Percentiles rank a stretch among this genome's conserved stretches.
Conservation (phyloP, 2,113 vertebrate genomes). For the Neogobius melanostomus region DNA sequence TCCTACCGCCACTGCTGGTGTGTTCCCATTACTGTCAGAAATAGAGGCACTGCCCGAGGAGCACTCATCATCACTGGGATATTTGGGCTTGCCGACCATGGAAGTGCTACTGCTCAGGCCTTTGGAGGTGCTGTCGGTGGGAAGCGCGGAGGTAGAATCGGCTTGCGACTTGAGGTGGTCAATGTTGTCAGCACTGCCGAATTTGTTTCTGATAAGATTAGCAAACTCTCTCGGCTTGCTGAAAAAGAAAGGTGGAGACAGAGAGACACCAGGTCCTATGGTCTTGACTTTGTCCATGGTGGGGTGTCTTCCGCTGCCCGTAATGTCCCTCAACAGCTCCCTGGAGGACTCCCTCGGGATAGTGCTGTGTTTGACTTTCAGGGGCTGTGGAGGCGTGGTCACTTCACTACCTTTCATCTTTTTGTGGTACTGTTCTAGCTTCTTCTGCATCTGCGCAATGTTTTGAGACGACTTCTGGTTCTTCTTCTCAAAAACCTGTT, state of each 20-base stretch:
- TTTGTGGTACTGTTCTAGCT: conserved; percentile 91
- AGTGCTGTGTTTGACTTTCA: conserved; percentile 63
- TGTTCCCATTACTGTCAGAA: conserved; percentile 86
- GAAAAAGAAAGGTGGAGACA: conserved; percentile 88
- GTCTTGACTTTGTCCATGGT: conserved; percentile 94
- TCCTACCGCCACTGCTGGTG: conserved; percentile 1
- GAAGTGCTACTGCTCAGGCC: conserved; percentile 88
- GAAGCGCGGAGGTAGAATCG: conserved; percentile 74
- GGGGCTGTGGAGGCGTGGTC: conserved; percentile 5
- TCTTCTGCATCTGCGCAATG: conserved; percentile 94
- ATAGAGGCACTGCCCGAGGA: conserved; percentile 89
- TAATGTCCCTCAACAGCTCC: conserved; percentile 87
- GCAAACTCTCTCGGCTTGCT: conserved; percentile 94
- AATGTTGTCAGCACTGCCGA: conserved; percentile 96
- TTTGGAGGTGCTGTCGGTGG: conserved; percentile 78
- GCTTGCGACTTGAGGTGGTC: conserved; percentile 87
- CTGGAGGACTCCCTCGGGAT: conserved; percentile 83
- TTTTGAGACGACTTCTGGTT: conserved; percentile 94
- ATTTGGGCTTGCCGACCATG: conserved; percentile 89
- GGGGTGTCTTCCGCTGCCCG: conserved; percentile 85
- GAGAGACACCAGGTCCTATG: conserved; percentile 88
- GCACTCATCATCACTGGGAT: conserved; percentile 91
- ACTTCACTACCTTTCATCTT: conserved; percentile 91
- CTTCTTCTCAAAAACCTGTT: conserved; percentile 98
- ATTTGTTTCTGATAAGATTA: conserved; percentile 95